Evolutionary conservation across 2,113 vertebrate genomes (phyloP).

Genomic region (Nansenia antarctica): DNA sequence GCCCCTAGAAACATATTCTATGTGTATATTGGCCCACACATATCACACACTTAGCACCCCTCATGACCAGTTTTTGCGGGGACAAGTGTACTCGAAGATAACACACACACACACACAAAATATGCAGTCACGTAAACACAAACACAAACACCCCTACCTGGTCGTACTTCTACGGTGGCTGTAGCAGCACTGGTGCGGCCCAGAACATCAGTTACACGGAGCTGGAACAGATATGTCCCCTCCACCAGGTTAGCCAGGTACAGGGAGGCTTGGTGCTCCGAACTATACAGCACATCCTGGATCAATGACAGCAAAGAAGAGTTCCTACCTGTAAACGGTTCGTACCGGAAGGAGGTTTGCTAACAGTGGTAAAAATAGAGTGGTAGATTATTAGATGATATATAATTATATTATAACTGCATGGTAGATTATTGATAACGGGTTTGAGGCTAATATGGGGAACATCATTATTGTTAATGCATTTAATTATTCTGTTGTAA

Average conservation of each 20-base stretch:
- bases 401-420: no score
- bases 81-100: background rate
- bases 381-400: no score
- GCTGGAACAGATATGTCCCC: slow-evolving; percentile 85
- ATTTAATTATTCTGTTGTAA: no score
- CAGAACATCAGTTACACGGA: slow-evolving; percentile 79
- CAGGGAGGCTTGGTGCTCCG: slow-evolving; percentile 74
- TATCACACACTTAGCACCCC: background rate
- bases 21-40: no score
- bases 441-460: no score
- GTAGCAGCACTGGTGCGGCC: slow-evolving; percentile 79
- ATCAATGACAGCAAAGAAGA: background rate
- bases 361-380: no score
- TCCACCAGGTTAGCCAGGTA: slow-evolving; percentile 88
- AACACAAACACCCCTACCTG: slow-evolving; percentile 73
- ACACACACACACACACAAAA: background rate
- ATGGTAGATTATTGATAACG: no score
- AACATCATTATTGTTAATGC: no score
- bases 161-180: slow-evolving; percentile 85
- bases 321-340: background rate
- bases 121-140: no score
- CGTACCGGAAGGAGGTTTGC: background rate
- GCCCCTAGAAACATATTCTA: slow-evolving; percentile 2
- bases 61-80: background rate
- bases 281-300: slow-evolving; percentile 84